phyloP scores from a whole-genome alignment of 2,113 vertebrate species.

The Acrocephalus arundinaceus region DNA sequence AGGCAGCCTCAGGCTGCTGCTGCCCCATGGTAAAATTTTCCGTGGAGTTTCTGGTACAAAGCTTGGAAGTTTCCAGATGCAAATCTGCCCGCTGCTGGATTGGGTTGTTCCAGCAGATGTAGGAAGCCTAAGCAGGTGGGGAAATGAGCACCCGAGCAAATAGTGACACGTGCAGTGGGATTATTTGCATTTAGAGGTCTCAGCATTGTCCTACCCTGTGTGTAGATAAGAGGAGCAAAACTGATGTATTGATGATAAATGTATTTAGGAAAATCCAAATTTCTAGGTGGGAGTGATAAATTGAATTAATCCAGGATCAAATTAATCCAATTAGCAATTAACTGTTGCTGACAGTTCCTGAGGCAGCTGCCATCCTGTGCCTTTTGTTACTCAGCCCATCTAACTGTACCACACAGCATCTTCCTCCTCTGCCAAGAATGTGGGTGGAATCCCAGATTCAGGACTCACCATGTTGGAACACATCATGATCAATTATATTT shows the following conservation, averaged over 20 bases:
- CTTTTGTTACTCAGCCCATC: not conserved
- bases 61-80: not conserved
- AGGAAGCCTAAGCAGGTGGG: rapidly evolving
- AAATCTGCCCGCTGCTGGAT: not conserved
- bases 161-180: too few species aligned
- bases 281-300: not conserved
- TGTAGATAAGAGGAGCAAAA: not conserved
- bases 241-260: not conserved
- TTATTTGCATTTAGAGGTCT: not conserved
- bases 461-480: slow-evolving; percentile 28
- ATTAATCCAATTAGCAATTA: not conserved
- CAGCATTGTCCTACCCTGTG: not conserved
- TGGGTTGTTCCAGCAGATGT: not conserved
- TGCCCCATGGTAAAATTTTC: not conserved
- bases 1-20: not conserved
- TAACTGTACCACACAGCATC: not conserved
- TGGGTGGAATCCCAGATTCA: slow-evolving; percentile 17
- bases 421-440: slow-evolving; percentile 39
- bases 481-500: slow-evolving; percentile 33
- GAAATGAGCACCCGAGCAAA: rapidly evolving
- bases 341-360: not conserved
- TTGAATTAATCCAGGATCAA: not conserved
- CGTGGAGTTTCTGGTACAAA: not conserved
- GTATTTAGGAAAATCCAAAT: not conserved
- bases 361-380: not conserved